phyloP scores from a whole-genome alignment of 2,797 vertebrate genomes.

The Hephaestus fuliginosus region DNA sequence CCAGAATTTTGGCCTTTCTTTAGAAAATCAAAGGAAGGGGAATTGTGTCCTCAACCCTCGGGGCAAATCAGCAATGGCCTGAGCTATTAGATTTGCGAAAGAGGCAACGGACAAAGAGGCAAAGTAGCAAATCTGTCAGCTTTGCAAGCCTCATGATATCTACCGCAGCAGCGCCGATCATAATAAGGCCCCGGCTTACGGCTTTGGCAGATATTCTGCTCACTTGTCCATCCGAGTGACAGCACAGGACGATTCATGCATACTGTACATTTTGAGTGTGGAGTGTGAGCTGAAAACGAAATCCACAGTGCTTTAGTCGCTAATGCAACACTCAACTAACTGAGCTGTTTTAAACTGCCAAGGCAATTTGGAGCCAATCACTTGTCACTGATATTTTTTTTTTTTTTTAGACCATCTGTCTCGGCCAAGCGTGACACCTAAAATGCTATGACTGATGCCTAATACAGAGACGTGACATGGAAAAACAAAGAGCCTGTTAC shows the following conservation, averaged over 20 bases:
- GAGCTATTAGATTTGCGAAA: constrained; percentile 72
- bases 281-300: constrained; percentile 29
- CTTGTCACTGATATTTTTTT: constrained; percentile 49
- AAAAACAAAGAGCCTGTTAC: not conserved
- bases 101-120: constrained; percentile 55
- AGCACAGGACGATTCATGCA: constrained; percentile 38
- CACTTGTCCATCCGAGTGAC: constrained; percentile 70
- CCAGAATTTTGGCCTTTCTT: constrained; percentile 74
- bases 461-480: constrained; percentile 29
- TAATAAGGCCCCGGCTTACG: constrained; percentile 52
- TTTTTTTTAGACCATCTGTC: constrained; percentile 42
- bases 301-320: constrained; percentile 12
- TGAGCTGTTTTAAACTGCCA: constrained; percentile 39
- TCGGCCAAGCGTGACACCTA: constrained; percentile 6
- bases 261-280: constrained; percentile 24
- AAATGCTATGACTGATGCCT: constrained; percentile 33
- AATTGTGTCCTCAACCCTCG: constrained; percentile 65
- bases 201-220: constrained; percentile 67
- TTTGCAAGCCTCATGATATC: constrained; percentile 50
- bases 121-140: constrained; percentile 64
- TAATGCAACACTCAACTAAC: constrained; percentile 38
- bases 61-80: constrained; percentile 66
- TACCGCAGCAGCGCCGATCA: constrained; percentile 42
- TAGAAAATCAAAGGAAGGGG: constrained; percentile 67
- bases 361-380: constrained; percentile 44